Percentiles rank a stretch among this genome's conserved stretches.
These are phyloP conservation scores for Cheirogaleus major DNA, from an alignment of 2,797 vertebrate species.

Conservation along the genomic window DNA sequence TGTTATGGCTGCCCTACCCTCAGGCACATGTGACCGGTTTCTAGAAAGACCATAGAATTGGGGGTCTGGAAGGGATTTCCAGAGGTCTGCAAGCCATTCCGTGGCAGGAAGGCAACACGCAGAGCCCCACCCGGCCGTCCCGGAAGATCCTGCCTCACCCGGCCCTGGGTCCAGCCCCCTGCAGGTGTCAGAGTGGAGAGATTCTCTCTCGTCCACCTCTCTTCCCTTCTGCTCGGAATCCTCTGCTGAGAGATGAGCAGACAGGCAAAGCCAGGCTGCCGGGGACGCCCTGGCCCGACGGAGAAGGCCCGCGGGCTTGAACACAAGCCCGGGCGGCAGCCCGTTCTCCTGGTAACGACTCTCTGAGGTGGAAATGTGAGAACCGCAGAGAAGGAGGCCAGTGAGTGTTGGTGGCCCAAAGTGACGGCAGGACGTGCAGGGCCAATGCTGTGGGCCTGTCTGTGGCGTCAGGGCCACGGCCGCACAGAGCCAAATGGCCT, in stretches of 20 bases:
- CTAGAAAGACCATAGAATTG: not conserved
- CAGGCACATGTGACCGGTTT: not conserved
- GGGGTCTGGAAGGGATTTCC: not conserved
- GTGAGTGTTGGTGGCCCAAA: not conserved
- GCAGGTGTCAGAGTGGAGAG: not conserved
- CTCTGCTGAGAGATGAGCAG: not conserved
- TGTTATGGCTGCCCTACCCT: not conserved
- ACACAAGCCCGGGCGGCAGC: not conserved
- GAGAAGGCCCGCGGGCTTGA: not conserved
- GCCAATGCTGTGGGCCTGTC: not conserved
- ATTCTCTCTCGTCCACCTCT: not conserved
- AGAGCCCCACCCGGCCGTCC: not conserved
- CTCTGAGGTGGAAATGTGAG: not conserved
- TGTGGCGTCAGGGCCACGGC: not conserved
- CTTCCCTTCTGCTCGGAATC: not conserved
- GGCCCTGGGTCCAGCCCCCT: not conserved
- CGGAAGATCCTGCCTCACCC: not conserved
- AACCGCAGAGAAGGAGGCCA: not conserved
- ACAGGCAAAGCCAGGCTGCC: not conserved
- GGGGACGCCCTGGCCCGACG: not conserved
- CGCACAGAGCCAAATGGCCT: not conserved
- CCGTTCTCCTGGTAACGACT: not conserved
- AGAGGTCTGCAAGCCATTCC: not conserved
- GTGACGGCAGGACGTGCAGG: not conserved
- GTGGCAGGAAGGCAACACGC: not conserved